Evolutionary conservation across 2,888 invertebrate genomes (phyloP), one percentile per base, ranked within the genome.

Genomic region (Zaprionus bogoriensis): DNA sequence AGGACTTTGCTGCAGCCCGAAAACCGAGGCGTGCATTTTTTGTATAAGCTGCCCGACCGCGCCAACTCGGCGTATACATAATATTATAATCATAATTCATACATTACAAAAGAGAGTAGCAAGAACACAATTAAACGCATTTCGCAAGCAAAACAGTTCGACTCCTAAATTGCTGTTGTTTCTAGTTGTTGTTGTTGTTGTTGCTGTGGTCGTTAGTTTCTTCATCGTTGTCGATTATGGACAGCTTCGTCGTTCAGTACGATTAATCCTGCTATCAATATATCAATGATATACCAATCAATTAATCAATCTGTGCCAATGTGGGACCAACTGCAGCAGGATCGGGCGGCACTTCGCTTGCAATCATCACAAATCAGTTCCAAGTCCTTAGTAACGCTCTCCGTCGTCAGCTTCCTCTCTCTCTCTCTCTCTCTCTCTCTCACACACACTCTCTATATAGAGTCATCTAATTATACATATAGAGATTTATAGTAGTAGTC

Each of bases 281-380:
- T n/a, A n/a, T n/a, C n/a, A n/a, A n/a, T n/a, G n/a, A n/a, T n/a
- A n/a, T n/a, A n/a, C n/a, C n/a, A n/a, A n/a, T n/a, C n/a, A n/a
- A n/a, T n/a, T n/a, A n/a, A n/a, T n/a, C n/a, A n/a, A n/a, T n/a
- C n/a, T n/a, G n/a, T n/a, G n/a, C n/a, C n/a, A n/a, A n/a, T n/a
- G n/a, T n/a, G n/a, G n/a, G n/a, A n/a, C n/a, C n/a, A n/a, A n/a
- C n/a, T n/a, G n/a, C n/a, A 50, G 59, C 58, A 65, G 75, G 45
- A 72, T 62, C 55, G 65, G 64, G n/a, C n/a, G 32, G 70, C 86
- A 77, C 77, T 83, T 83, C 61, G 64, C 86, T 80, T 83, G 79
- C 83, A 85, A 85, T 65, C 81, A 80, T 80, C 87, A 80, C 87
- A 80, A 80, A 83, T 80, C 87, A 86, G 87, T 80, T 80, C 58